Evolutionary conservation across 2,888 invertebrate genomes (phyloP).

Genomic region (Escarpia spicata): DNA sequence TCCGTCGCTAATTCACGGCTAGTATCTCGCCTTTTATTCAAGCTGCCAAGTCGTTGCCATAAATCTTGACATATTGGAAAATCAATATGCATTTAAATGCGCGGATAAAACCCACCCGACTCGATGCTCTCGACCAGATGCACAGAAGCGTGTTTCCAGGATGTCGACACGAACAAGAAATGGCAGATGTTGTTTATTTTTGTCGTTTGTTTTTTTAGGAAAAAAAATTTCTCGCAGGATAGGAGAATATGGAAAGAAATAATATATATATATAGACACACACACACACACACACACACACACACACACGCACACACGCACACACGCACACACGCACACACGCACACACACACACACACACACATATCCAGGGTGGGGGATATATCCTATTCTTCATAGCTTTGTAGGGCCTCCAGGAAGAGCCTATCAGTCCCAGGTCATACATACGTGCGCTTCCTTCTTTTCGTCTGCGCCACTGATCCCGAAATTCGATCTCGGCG

Average conservation of each 20-base stretch:
- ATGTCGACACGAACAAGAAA: neutral
- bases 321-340: too few species aligned
- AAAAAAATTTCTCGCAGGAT: too few species aligned
- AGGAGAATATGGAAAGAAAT: too few species aligned
- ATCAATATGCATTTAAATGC: constrained; percentile 4
- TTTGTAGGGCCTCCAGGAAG: too few species aligned
- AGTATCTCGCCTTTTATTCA: neutral
- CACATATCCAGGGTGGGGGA: too few species aligned
- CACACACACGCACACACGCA: too few species aligned
- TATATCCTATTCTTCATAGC: too few species aligned
- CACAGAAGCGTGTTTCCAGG: neutral
- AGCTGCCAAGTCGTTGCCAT: neutral
- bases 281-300: too few species aligned
- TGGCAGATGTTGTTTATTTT: neutral
- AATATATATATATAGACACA: too few species aligned
- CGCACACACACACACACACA: too few species aligned
- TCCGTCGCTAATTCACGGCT: neutral
- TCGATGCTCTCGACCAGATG: neutral
- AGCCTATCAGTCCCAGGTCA: neutral
- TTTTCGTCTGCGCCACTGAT: neutral
- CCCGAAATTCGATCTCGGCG: neutral
- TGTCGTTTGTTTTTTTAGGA: too few species aligned
- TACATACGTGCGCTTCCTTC: neutral
- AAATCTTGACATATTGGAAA: constrained; percentile 12
- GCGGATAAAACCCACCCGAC: neutral